Evolutionary conservation across 2,888 invertebrate genomes (phyloP), one percentile per base, ranked within the genome.

Genomic region (Priocnemis perturbator): DNA sequence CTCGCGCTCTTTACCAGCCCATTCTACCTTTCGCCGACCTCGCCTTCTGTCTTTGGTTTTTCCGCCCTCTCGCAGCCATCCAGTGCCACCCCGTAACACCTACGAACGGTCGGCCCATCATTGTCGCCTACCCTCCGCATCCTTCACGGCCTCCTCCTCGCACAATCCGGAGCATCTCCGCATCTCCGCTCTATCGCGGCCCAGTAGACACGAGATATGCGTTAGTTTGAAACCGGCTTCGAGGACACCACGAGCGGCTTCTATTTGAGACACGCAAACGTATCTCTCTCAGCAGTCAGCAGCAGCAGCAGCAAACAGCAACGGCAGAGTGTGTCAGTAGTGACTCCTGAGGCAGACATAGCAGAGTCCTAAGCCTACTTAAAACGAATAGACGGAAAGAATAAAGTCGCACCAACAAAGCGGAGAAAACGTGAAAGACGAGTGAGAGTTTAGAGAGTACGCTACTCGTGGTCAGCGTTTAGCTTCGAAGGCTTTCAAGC

Each of bases 401-500:
- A 9, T 37, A 9, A 37, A 11, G 7, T 37, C 7, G 37, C 26
- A 47, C 15, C 3, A 47, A 47, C 9, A 47, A 47, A 9, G 15
- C 47, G 14, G 52, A 50, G 52, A 71, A 64, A 64, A 48, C 7
- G 7, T 44, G 47, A 55, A 48, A 21, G 68, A 66, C 37, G 37
- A 37, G 37, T 37, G 50, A 50, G 19, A 50, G 58, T 58, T 65
- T 71, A 69, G 63, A 78, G 65, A 73, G 67, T 67, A 69, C 53
- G 60, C 53, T 64, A 50, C 50, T 50, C 55, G 62, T 60, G 79
- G 65, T 68, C 79, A 69, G 74, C 78, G 77, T 79, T 73, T 64
- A 73, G 78, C 77, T 78, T 78, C 74, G 74, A 67, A 75, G 70
- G 79, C 79, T 77, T 76, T 61, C 71, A 78, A 78, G 78, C 79